Percentiles rank a stretch among this genome's conserved stretches.
Evolutionary conservation across 2,113 vertebrate genomes (phyloP).

Genomic region (Oncorhynchus tshawytscha): DNA sequence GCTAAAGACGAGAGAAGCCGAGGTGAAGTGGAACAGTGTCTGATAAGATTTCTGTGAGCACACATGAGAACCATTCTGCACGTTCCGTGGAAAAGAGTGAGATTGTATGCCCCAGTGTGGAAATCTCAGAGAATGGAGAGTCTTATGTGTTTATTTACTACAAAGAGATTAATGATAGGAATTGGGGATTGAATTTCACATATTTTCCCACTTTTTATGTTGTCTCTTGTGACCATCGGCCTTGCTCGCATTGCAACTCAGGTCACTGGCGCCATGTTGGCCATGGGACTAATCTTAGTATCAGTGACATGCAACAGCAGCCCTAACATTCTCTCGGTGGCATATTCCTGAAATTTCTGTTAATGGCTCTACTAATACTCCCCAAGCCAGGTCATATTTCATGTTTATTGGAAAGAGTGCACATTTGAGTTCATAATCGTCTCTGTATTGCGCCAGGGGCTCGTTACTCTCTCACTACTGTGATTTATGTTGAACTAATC

Average conservation of each 20-base stretch:
- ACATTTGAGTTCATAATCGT: conserved; percentile 66
- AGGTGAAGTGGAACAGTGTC: conserved; percentile 52
- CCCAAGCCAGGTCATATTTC: conserved; percentile 62
- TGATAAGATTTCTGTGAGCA: conserved; percentile 53
- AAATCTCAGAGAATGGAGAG: conserved; percentile 23
- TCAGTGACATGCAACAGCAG: background rate
- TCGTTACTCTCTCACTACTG: conserved; percentile 51
- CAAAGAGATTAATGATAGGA: conserved; percentile 7
- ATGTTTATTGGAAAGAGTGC: conserved; percentile 65
- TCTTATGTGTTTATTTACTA: conserved; percentile 41
- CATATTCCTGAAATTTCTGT: conserved; percentile 49
- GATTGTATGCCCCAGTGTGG: conserved; percentile 25
- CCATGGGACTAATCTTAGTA: background rate
- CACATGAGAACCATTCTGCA: too few species aligned
- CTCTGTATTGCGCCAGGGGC: conserved; percentile 59
- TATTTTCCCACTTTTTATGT: background rate
- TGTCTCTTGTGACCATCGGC: background rate
- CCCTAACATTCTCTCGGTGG: conserved; percentile 2
- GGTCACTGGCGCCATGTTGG: background rate
- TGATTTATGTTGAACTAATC: conserved; percentile 70
- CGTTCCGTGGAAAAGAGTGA: conserved; percentile 26
- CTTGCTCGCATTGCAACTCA: background rate
- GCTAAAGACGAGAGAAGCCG: conserved; percentile 38
- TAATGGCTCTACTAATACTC: conserved; percentile 52
- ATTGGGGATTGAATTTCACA: too few species aligned